phyloP scores from a whole-genome alignment of 2,888 invertebrate species.

The Scelioninae gen. 2 region DNA sequence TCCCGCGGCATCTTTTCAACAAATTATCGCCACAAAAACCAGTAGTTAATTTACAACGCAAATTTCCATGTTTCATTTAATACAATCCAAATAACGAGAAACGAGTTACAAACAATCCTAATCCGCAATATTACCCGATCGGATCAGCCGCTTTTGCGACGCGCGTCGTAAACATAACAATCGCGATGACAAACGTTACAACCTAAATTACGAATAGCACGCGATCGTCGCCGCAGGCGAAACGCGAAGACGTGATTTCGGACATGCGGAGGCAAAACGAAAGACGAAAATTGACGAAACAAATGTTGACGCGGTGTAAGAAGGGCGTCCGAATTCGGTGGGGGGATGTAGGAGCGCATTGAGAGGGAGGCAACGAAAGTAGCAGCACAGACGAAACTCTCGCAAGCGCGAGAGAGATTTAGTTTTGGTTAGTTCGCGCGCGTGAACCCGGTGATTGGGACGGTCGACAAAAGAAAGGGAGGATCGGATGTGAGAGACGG shows the following conservation, averaged over 20 bases:
- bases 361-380: conserved; percentile 60
- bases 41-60: too few species aligned
- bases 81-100: too few species aligned
- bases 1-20: too few species aligned
- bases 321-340: conserved; percentile 56
- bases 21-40: too few species aligned
- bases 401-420: conserved; percentile 67
- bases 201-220: conserved; percentile 19
- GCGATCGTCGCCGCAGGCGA: background rate
- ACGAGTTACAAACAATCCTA: too few species aligned
- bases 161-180: conserved; percentile 16
- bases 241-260: conserved; percentile 27
- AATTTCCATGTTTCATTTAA: too few species aligned
- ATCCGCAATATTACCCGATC: too few species aligned
- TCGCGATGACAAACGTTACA: conserved; percentile 1
- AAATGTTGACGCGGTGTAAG: conserved; percentile 51
- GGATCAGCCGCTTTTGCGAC: conserved; percentile 9
- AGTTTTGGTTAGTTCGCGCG: conserved; percentile 75
- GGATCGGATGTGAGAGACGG: conserved; percentile 58
- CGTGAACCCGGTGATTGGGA: conserved; percentile 75
- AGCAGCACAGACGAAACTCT: conserved; percentile 60
- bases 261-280: conserved; percentile 38
- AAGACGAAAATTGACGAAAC: conserved; percentile 52
- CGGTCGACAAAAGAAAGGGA: conserved; percentile 68
- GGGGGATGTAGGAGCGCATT: conserved; percentile 56